A percentile compares a stretch with the other conserved stretches of the same genome.
These are phyloP conservation scores for Danio jaintianensis DNA, from an alignment of 2,797 vertebrate species.

Conservation along the genomic window DNA sequence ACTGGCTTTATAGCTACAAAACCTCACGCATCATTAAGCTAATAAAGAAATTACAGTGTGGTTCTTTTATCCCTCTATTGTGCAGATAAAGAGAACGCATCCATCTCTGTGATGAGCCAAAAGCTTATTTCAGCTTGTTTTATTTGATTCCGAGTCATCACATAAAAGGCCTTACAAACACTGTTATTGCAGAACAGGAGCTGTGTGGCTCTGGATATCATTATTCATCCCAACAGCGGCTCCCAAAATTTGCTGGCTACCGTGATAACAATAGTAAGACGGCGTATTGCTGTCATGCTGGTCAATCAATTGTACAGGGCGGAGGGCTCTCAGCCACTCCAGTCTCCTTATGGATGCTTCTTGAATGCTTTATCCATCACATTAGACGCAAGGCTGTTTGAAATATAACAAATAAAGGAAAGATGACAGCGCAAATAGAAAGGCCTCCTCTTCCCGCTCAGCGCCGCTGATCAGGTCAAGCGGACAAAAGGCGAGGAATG, in stretches of 20 bases:
- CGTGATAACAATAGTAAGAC: neutral
- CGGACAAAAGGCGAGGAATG: conserved; percentile 42
- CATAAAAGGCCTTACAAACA: conserved; percentile 18
- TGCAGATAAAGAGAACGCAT: conserved; percentile 2
- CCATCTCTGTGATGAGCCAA: conserved; percentile 12
- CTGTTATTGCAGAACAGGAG: neutral
- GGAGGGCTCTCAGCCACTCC: conserved; percentile 10
- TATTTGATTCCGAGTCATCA: neutral
- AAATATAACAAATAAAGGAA: conserved; percentile 47
- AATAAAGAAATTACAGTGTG: neutral
- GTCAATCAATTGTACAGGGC: conserved; percentile 28
- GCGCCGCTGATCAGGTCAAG: conserved; percentile 39
- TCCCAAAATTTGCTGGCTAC: conserved; percentile 25
- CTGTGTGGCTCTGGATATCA: neutral
- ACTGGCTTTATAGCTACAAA: neutral
- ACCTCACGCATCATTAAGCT: neutral
- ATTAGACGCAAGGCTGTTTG: conserved; percentile 33
- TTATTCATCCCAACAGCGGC: conserved; percentile 5
- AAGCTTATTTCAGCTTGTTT: conserved; percentile 8
- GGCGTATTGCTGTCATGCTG: conserved; percentile 9
- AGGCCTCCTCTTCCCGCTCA: conserved; percentile 4
- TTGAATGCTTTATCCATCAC: conserved; percentile 47
- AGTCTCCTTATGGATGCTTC: conserved; percentile 19
- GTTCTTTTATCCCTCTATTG: neutral
- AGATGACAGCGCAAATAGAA: conserved; percentile 46